Evolutionary conservation across 2,113 vertebrate species (phyloP), one percentile per base, ranked within the genome.

Genomic region (Isichthys henryi): DNA sequence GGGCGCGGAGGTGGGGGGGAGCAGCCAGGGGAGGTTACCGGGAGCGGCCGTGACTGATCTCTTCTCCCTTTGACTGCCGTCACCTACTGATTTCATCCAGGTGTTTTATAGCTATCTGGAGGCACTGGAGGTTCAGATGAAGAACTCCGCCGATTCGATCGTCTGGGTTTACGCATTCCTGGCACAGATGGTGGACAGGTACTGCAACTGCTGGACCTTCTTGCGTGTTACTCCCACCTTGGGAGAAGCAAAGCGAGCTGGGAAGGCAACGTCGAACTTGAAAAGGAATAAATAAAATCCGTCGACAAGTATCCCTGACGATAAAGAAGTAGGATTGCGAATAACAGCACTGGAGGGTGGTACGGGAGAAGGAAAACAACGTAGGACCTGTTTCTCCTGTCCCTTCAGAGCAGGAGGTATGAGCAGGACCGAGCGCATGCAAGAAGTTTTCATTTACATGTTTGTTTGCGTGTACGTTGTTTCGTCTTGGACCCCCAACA

Each of bases 71-170:
- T 93, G 92, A 94, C 95, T 96, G 95, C 96, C 96, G 96, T 97
- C 96, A 97, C 96, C 96, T 96, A 96, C 96, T 97, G 97, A 97
- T 97, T 96, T 95, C 95, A 96, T 96, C 96, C 96, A 97, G 97
- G 97, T 97, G 96, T 97, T 97, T 96, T 96, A 97, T 94, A 93
- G 96, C 95, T 96, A 96, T 96, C 96, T 95, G 91, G 94, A 97
- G 96, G 94, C 95, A 95, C 95, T 95, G 95, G 95, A 27, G 95
- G 93, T 95, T 95, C 96, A 97, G 96, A 96, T 94, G 95, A 93
- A 94, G 95, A 93, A 93, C 94, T 95, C 93, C 96, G 96, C 96
- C 96, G 96, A 95, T 95, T 95, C 95, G 96, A 97, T 96, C 96
- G 96, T 97, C 96, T 97, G 96, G 94, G 93, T 95, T 92, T 94